Evolutionary conservation across 2,888 invertebrate genomes (phyloP).

Genomic region (Acanthopleura granulata): DNA sequence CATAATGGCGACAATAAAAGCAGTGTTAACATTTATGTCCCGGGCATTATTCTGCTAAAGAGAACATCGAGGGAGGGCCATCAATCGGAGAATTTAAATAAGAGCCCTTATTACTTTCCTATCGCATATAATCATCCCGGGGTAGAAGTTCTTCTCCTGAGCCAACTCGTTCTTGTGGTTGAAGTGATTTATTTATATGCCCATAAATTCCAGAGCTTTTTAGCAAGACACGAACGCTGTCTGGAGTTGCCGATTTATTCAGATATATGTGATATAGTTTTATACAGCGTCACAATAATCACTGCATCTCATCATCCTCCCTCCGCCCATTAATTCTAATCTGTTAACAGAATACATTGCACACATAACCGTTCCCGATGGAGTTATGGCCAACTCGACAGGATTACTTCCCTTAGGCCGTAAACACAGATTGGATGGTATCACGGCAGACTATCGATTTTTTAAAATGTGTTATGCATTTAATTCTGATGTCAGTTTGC

Average conservation of each 20-base stretch:
- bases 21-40: no score
- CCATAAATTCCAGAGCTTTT: conserved; percentile 8
- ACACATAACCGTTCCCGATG: background rate
- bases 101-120: no score
- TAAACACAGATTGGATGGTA: background rate
- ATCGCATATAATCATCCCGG: no score
- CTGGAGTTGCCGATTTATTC: background rate
- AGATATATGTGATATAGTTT: conserved; percentile 7
- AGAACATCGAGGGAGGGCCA: no score
- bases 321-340: no score
- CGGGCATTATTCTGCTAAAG: no score
- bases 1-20: no score
- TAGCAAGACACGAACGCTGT: background rate
- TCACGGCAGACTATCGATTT: conserved; percentile 3
- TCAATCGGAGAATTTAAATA: no score
- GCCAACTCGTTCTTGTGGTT: background rate
- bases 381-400: background rate
- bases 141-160: background rate
- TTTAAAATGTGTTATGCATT: conserved; percentile 1
- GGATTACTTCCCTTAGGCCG: background rate
- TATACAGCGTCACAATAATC: conserved; percentile 2
- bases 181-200: background rate
- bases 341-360: background rate
- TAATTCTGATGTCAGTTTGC: conserved; percentile 9
- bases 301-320: background rate